Base-by-base conservation (phyloP, 2,113 vertebrate species). In the Chaetura pelagica region DNA sequence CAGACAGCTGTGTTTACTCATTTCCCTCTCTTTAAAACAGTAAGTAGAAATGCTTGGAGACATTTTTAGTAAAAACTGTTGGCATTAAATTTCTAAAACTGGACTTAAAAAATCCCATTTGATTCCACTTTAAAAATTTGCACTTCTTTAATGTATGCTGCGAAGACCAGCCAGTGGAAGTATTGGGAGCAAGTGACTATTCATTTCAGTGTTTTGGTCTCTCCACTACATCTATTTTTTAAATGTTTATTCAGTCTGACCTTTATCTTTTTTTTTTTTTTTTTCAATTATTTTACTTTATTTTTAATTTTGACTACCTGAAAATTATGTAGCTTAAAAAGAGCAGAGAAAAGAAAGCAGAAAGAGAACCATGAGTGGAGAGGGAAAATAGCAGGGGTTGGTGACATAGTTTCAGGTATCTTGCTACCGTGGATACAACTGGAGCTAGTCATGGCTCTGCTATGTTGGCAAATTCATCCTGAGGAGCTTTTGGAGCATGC, bases 51-150 rank as follows among this genome's bases (percentile, higher is more conserved):
- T 51, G 30, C 15, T 71, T 81, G 42, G 32, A 84, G 23, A 8
- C 8, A 54, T 71, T 78, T 85, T 64, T 12, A 38, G n/a, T 68
- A 35, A 77, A 49, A 96, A 62, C 11, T 22, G 4, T n/a, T 84
- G 67, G 10, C 24, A 79, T 38, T 76, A 1, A 15, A 90, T 95
- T 94, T 90, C 84, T 59, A 69, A 90, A 94, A 77, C 59, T 24
- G 16, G 87, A 46, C 34, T 87, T 73, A 18, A 84, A 78, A 61
- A 0, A 10, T 9, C 49, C 6, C 23, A 24, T 67, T 64, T 84
- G 12, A 12, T 63, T 75, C 51, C 59, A 18, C 32, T 35, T 51
- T 74, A 74, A 5, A 66, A 86, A 19, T 67, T 71, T 68, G 2
- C 8, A 27, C 82, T 74, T 89, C 21, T 75, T 87, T 93, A 46